Percentiles rank a stretch among this genome's conserved stretches.
Evolutionary conservation across 2,797 vertebrate species (phyloP).

Genomic region (Enteromius fasciolatus): DNA sequence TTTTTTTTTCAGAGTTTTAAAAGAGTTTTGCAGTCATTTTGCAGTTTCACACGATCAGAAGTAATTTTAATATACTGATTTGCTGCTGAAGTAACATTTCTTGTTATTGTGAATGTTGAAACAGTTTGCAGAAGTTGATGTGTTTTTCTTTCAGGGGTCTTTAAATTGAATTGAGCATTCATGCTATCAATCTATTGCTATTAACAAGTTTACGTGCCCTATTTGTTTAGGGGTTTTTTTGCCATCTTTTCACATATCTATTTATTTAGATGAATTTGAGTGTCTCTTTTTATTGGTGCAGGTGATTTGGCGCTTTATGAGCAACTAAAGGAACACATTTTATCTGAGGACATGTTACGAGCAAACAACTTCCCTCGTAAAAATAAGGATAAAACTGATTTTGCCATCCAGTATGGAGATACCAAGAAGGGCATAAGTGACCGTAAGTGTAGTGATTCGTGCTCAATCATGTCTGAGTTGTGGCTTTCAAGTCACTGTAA

Average conservation of each 20-base stretch:
- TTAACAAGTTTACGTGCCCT: background rate
- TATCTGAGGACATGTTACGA: conserved; percentile 76
- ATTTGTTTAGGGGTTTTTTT: background rate
- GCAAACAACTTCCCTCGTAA: conserved; percentile 79
- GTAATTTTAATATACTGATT: background rate
- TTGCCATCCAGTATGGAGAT: conserved; percentile 72
- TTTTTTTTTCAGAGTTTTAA: too few relatives aligned
- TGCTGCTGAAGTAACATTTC: background rate
- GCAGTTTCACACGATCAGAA: background rate
- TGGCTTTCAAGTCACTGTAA: background rate
- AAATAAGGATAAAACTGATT: conserved; percentile 75
- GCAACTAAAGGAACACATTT: conserved; percentile 77
- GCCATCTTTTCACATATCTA: background rate
- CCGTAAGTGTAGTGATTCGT: conserved; percentile 69
- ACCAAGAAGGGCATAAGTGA: conserved; percentile 70
- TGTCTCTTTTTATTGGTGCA: conserved; percentile 35
- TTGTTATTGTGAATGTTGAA: background rate
- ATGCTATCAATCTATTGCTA: background rate
- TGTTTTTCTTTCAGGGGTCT: background rate
- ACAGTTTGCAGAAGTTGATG: background rate
- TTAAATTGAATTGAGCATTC: background rate
- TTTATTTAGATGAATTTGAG: background rate
- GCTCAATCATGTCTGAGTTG: background rate
- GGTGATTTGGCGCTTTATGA: conserved; percentile 74
- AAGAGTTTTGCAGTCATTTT: background rate